Percentiles rank a stretch among this genome's conserved stretches.
Evolutionary conservation across 2,113 vertebrate species (phyloP).

Genomic region (Mesoclemmys tuberculata): DNA sequence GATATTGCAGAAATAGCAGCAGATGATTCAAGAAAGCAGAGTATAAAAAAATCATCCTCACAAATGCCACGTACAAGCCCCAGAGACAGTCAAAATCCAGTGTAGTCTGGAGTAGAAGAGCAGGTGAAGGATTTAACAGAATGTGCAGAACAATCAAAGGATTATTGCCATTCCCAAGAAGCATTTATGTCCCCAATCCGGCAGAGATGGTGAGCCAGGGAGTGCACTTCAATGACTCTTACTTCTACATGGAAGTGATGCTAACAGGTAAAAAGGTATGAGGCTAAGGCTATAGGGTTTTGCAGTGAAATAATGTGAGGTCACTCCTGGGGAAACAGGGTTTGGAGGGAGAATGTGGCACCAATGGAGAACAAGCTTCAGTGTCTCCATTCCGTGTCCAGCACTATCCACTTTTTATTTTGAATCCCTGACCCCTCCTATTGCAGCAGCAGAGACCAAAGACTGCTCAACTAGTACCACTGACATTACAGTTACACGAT

Average conservation of each 20-base stretch:
- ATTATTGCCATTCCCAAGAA: too few relatives aligned
- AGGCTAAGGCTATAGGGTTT: not conserved
- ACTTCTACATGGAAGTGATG: too few relatives aligned
- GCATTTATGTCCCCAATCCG: not conserved
- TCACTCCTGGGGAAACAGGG: too few relatives aligned
- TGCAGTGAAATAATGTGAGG: not conserved
- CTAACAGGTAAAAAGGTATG: not conserved
- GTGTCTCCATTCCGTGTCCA: not conserved
- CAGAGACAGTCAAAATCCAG: not conserved
- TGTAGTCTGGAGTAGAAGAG: not conserved
- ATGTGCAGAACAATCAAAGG: not conserved
- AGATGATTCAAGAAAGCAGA: not conserved
- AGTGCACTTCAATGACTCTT: not conserved
- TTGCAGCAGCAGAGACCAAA: not conserved
- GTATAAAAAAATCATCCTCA: not conserved
- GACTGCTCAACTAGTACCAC: not conserved
- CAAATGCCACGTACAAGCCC: not conserved
- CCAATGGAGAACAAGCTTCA: not conserved
- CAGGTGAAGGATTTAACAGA: not conserved
- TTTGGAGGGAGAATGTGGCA: not conserved
- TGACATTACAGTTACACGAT: not conserved
- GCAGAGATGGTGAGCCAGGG: not conserved
- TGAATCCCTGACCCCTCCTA: not conserved
- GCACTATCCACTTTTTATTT: not conserved
- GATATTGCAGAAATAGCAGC: not conserved